Evolutionary conservation across 2,888 invertebrate species (phyloP).

Genomic region (Aphidoletes aphidimyza): DNA sequence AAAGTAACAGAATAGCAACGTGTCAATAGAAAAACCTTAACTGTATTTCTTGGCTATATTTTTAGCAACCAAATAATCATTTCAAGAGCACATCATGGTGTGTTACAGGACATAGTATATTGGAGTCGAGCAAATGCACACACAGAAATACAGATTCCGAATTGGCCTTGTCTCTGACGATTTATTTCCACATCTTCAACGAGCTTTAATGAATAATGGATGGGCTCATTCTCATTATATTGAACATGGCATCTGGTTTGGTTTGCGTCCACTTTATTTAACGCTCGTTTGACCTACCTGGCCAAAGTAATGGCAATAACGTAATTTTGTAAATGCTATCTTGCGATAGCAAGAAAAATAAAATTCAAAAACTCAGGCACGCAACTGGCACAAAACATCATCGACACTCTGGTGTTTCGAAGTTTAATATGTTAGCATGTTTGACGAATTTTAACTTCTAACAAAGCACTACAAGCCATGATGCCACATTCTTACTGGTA

Average conservation of each 20-base stretch:
- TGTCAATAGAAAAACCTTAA: not conserved
- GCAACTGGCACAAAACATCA: no score
- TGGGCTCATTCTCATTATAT: constrained; percentile 25
- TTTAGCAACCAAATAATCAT: no score
- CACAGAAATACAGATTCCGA: no score
- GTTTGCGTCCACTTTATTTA: not conserved
- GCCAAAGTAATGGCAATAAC: no score
- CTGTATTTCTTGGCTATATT: no score
- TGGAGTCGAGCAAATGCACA: no score
- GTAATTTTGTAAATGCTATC: not conserved
- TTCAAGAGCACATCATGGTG: not conserved
- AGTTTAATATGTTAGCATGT: no score
- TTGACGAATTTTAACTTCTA: not conserved
- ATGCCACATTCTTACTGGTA: no score
- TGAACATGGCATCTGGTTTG: not conserved
- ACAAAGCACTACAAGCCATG: not conserved
- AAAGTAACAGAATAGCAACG: not conserved
- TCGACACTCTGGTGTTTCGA: no score
- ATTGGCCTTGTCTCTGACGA: no score
- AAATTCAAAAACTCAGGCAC: no score
- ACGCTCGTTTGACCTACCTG: not conserved
- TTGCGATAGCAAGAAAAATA: not conserved
- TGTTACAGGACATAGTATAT: not conserved
- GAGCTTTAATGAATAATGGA: constrained; percentile 28
- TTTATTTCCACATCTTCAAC: constrained; percentile 29